Evolutionary conservation across 1,140 invertebrate genomes (phyloP), one percentile per base, ranked within the genome.

Genomic region (Aphelenchoides avenae): DNA sequence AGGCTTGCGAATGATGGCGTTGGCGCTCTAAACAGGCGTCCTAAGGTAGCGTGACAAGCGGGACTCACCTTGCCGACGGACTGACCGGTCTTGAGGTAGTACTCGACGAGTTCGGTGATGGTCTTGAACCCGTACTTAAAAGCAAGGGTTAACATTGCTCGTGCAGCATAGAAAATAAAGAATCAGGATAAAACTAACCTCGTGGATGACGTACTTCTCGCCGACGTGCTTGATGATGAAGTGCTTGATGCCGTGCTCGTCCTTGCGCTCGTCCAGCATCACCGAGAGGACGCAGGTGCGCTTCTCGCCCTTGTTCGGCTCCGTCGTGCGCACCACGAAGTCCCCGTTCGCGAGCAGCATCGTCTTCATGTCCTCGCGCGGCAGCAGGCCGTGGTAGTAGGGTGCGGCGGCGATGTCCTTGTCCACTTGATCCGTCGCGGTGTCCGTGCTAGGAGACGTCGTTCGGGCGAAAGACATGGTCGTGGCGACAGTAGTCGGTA

Each of bases 291-390:
- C 57, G 37, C 34, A 54, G 37, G 26, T 31, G 13, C 57, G 57
- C 1, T 51, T 39, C 4, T 60, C 40, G 4, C 57, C 57, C 20
- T 42, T 43, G 15, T 13, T 33, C 11, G 57, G 57, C 50, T 59
- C 57, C 5, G 57, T 61, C 0, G 57, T 61, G n/a, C 57, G 40
- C 3, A 59, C 43, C 2, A 59, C 15, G 22, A 59, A 59, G 36
- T 59, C 57, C 20, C 57, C 57, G 31, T 56, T 59, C 26, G 13
- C 7, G 27, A 42, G 39, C 1, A 59, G 57, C 57, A 59, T 59
- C 13, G 26, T 20, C 24, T 40, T 36, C 18, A 61, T 61, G 27
- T 59, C 57, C 43, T 59, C 57, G 2, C 57, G 57, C 7, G 57
- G 56, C 5, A 59, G 30, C 22, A 50, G 30, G 18, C 48, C n/a